These are phyloP conservation scores for Bombus huntii DNA, from an alignment of 1,140 invertebrate species.

Conservation along the genomic window DNA sequence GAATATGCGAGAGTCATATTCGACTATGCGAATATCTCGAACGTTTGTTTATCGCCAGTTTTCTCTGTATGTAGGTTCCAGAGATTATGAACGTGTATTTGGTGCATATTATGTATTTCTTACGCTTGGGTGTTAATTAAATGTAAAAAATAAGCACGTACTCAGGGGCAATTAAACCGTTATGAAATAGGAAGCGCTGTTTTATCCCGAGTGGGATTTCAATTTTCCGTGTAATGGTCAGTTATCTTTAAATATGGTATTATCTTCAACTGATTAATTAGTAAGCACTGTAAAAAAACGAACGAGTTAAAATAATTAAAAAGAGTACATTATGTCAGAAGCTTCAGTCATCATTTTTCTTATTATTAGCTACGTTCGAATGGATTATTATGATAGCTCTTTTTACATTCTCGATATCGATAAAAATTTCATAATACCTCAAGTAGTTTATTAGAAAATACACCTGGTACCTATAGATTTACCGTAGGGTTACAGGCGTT, in stretches of 20 bases:
- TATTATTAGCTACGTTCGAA: not conserved
- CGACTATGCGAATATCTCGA: no score
- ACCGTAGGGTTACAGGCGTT: no score
- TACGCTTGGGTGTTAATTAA: not conserved
- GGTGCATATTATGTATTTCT: not conserved
- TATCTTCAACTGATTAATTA: no score
- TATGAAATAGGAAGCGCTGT: not conserved
- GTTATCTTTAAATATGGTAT: no score
- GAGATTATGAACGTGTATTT: not conserved
- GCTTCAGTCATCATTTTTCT: not conserved
- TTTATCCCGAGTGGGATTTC: not conserved
- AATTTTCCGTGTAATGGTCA: not conserved
- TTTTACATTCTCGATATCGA: not conserved
- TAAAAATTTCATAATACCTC: not conserved
- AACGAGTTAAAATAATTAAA: not conserved
- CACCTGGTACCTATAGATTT: not conserved
- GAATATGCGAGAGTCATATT: not conserved
- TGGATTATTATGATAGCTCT: not conserved
- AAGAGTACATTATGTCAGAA: not conserved
- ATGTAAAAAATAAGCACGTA: not conserved
- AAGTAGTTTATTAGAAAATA: not conserved
- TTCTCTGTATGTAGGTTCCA: not conserved
- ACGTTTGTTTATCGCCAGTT: not conserved
- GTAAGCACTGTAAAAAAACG: no score
- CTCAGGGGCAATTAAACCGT: not conserved